These are phyloP conservation scores for Meriones psammophilus DNA, from an alignment of 2,797 vertebrate genomes.

Conservation along the genomic window DNA sequence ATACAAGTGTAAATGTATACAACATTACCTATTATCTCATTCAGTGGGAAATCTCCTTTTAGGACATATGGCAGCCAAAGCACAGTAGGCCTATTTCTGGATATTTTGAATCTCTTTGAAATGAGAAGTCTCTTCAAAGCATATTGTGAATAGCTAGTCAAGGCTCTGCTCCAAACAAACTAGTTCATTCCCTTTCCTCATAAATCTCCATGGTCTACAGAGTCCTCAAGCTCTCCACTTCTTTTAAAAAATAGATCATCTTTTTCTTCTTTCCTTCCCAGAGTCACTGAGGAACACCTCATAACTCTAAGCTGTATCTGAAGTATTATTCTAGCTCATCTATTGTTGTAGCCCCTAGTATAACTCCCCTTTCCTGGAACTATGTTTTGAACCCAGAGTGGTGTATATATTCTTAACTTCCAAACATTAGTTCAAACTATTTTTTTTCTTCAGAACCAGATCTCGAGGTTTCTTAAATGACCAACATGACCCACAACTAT, in stretches of 20 bases:
- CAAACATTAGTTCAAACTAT: neutral
- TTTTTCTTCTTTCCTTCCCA: neutral
- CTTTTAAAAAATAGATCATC: neutral
- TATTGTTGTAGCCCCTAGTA: neutral
- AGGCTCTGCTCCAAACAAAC: neutral
- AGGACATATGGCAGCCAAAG: neutral
- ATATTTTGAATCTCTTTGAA: neutral
- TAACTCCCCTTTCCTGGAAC: neutral
- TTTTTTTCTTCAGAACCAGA: neutral
- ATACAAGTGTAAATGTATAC: neutral
- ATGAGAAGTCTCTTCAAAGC: neutral
- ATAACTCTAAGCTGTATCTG: neutral
- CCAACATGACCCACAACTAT: neutral
- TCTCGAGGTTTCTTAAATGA: conserved; percentile 17
- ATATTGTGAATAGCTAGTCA: neutral
- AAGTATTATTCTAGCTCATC: neutral
- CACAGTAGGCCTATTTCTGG: neutral
- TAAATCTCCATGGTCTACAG: neutral
- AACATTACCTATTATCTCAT: neutral
- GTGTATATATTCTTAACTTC: neutral
- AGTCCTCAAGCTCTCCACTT: neutral
- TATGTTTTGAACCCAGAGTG: neutral
- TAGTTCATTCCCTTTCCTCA: neutral
- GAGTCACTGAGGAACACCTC: neutral
- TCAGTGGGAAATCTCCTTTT: neutral